Conservation (phyloP, 2,113 vertebrate species). For the Zosterops borbonicus region DNA sequence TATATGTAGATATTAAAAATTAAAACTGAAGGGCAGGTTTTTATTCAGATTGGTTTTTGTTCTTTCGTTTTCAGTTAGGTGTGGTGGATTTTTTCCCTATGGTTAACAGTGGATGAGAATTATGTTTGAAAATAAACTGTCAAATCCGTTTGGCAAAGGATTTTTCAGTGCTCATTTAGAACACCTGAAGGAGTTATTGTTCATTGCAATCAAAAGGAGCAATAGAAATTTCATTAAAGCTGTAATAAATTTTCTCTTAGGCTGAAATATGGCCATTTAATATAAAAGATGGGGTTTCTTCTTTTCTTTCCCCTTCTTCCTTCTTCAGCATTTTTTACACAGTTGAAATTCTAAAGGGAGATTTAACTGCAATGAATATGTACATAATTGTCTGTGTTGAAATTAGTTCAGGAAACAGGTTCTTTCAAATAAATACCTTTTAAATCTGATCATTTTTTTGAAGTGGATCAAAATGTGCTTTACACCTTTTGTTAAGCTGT, state of each 20-base stretch:
- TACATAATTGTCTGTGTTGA: neutral
- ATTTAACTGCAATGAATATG: neutral
- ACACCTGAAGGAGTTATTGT: neutral
- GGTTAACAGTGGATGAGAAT: neutral
- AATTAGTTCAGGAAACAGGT: neutral
- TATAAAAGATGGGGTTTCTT: neutral
- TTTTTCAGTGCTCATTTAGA: neutral
- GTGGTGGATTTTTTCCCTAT: neutral
- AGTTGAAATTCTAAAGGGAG: neutral
- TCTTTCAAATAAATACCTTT: neutral
- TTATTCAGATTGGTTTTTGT: neutral
- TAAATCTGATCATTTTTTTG: neutral
- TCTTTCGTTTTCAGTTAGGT: neutral
- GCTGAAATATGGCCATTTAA: neutral
- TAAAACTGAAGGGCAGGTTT: neutral
- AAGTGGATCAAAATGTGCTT: neutral
- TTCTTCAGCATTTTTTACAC: neutral
- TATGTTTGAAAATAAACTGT: neutral
- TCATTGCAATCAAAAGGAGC: neutral
- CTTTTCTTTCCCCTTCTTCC: neutral
- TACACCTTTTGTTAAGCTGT: neutral
- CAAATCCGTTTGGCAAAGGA: neutral
- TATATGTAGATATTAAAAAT: neutral
- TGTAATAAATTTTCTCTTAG: neutral
- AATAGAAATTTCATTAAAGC: neutral